A percentile compares a stretch with the other conserved stretches of the same genome.
Conservation (phyloP, 64 coral and sea anemone species). For the Stichodactyla mertensii region DNA sequence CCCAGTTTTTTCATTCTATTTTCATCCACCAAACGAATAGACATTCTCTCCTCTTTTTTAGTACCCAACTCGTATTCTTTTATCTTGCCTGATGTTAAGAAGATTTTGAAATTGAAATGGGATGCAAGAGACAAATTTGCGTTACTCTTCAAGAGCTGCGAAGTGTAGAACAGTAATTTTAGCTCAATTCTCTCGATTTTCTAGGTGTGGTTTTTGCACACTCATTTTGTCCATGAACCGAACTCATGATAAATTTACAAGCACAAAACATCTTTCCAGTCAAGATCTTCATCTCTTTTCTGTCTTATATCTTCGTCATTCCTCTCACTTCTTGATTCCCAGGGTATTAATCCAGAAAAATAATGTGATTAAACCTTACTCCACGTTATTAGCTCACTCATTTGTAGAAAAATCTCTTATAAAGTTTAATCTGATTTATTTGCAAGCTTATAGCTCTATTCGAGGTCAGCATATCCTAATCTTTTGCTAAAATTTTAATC, state of each 20-base stretch:
- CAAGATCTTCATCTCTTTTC: neutral
- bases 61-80: neutral
- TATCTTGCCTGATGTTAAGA: neutral
- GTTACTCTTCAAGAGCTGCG: neutral
- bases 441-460: neutral
- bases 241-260: too few species aligned
- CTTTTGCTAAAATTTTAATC: neutral
- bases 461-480: neutral
- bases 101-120: neutral
- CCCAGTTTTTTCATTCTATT: neutral
- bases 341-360: neutral
- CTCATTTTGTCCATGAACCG: neutral
- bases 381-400: neutral
- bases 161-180: neutral
- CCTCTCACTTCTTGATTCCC: too few species aligned
- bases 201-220: neutral
- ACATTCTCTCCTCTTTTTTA: neutral
- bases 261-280: neutral
- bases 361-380: neutral
- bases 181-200: too few species aligned
- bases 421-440: neutral
- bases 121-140: neutral
- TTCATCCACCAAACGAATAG: neutral
- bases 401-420: neutral
- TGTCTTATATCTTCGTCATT: neutral